Evolutionary conservation across 2,888 invertebrate species (phyloP), one percentile per base, ranked within the genome.

Genomic region (Sarcophaga rosellei): DNA sequence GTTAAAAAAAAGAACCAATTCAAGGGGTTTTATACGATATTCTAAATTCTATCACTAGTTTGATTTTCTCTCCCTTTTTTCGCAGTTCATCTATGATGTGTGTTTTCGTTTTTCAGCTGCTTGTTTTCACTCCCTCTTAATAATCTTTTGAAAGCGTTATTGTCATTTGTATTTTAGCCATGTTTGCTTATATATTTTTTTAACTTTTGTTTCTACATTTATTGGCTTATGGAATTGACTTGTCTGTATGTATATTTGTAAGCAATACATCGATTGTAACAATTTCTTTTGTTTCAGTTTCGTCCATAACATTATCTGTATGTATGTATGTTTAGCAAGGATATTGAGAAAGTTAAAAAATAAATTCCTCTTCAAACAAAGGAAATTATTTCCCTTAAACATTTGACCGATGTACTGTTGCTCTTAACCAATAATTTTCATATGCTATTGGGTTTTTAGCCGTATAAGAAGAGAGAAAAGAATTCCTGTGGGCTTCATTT

Each of bases 401-500:
- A 0, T 1, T 35, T 5, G 11, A 25, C 35, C 35, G 12, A 4
- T 10, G 35, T 17, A 61, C 10, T 44, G 53, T 35, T 61, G 4
- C 21, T 23, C 75, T 12, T 10, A 75, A 12, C 63, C 21, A 62
- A 81, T 63, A 57, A 0, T 57, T 20, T 53, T 0, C 1, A 61
- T 21, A 61, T 61, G 20, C 20, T 21, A n/a, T 10, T 17, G 61
- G 53, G 65, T 35, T 78, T 72, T 72, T 57, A 47, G 21, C 15
- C 12, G 15, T 1, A 21, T 17, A 53, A 4, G 4, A 5, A 10
- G 35, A 35, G 10, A 10, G 35, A 63, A 63, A 59, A 57, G 20
- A 59, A 77, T 78, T 86, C 86, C 83, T 86, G 21, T 75, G 77
- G 86, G 83, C 65, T 75, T 81, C 81, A 74, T 47, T 78, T 78